Base-by-base conservation (phyloP, 2,113 vertebrate genomes). In the Cheirogaleus medius region DNA sequence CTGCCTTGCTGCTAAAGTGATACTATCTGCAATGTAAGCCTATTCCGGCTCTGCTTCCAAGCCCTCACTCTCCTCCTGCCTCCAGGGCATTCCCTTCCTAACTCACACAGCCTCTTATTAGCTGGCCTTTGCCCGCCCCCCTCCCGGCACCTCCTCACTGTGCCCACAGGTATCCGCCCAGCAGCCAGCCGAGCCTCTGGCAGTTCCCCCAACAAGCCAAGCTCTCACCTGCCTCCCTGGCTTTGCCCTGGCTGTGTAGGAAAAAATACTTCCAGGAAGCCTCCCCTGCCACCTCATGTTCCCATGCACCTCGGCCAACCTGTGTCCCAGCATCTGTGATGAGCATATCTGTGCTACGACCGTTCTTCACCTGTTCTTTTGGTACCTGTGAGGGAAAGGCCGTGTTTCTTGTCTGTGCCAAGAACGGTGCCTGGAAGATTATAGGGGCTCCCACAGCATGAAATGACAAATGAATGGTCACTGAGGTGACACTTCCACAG, bases 271-370 rank as follows among this genome's bases (percentile, higher is more conserved):
- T 44, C 77, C 8, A 0, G 66, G 34, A 95, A 78, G 77, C 1
- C 39, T 71, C 44, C 47, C 17, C 11, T 78, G 47, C 25, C 2
- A 18, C 27, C 34, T 17, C n/a, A 3, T 8, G 18, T 21, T 20
- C 42, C 58, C 37, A 60, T 10, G 23, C 5, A 29, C 29, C 20
- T 21, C 27, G 1, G 2, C 18, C 49, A 56, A 39, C 1, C 2
- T 47, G 54, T 34, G 21, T 18, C 27, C 18, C 27, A 5, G 58
- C 25, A 0, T 23, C 74, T 27, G 23, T 34, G 73, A 74, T 13
- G 25, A 42, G 32, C 5, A 10, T 1, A 0, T 77, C 56, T 18
- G 0, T 25, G 32, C 44, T 6, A 5, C 0, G 0, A 77, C 3
- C 32, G 1, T 9, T 68, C 71, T 76, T 73, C 83, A n/a, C 44